Percentiles rank a stretch among this genome's conserved stretches.
Evolutionary conservation across 1,140 invertebrate genomes (phyloP).

Genomic region (Drosophila santomea): DNA sequence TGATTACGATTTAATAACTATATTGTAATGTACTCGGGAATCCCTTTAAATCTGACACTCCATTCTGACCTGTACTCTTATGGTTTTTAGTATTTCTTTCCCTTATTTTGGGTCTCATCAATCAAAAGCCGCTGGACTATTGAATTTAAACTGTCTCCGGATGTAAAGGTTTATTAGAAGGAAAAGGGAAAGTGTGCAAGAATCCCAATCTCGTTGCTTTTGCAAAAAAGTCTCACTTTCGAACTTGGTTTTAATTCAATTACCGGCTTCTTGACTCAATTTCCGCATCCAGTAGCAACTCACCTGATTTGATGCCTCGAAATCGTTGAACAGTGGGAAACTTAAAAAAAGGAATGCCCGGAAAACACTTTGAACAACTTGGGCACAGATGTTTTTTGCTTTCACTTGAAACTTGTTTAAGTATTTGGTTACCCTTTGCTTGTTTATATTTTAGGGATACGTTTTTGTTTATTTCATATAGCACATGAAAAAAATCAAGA

Average conservation of each 20-base stretch:
- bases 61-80: not conserved
- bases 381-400: not conserved
- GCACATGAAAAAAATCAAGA: slow-evolving; percentile 10
- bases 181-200: not conserved
- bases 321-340: not conserved
- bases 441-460: not conserved
- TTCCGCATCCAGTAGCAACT: slow-evolving; percentile 22
- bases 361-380: not conserved
- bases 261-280: slow-evolving; percentile 30
- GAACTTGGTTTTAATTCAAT: slow-evolving; percentile 18
- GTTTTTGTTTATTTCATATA: not conserved
- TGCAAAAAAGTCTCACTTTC: not conserved
- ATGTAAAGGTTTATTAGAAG: slow-evolving; percentile 1
- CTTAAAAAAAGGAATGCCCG: not conserved
- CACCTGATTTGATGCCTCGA: slow-evolving; percentile 14
- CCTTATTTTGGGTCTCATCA: too few relatives aligned
- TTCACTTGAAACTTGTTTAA: slow-evolving; percentile 1
- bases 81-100: not conserved
- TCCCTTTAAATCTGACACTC: too few relatives aligned
- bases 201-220: slow-evolving; percentile 8
- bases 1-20: too few relatives aligned
- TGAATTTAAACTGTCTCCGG: not conserved
- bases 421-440: not conserved
- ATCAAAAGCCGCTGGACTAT: slow-evolving; percentile 5
- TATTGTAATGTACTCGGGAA: too few relatives aligned